Conservation (phyloP, 2,888 invertebrate genomes). For the Chymomyza fuscimana region DNA sequence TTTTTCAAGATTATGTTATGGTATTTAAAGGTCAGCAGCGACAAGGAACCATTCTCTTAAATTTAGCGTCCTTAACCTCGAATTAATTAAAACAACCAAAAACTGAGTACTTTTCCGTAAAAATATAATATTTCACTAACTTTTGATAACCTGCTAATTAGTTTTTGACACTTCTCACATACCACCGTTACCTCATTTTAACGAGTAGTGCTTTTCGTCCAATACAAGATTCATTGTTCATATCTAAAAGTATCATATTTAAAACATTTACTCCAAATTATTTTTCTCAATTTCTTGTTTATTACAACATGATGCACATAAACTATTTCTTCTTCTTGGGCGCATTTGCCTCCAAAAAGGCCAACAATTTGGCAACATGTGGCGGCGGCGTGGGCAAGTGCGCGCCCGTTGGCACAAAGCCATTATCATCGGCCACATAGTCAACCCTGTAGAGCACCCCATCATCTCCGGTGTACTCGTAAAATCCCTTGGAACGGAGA, state of each 20-base stretch:
- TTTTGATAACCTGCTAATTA: too few species aligned
- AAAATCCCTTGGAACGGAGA: slow-evolving; percentile 84
- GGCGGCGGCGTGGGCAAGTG: slow-evolving; percentile 82
- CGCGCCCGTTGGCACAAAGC: slow-evolving; percentile 79
- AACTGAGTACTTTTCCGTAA: too few species aligned
- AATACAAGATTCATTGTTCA: not conserved
- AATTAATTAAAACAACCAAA: too few species aligned
- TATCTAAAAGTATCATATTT: not conserved
- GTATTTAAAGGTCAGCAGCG: too few species aligned
- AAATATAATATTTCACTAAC: too few species aligned
- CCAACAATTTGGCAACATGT: slow-evolving; percentile 83
- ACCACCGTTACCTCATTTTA: too few species aligned
- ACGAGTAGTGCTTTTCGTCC: too few species aligned
- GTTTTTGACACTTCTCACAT: too few species aligned
- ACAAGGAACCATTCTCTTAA: too few species aligned
- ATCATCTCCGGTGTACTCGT: slow-evolving; percentile 85
- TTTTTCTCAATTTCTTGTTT: not conserved
- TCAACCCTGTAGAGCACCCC: slow-evolving; percentile 81
- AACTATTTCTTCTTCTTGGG: slow-evolving; percentile 30
- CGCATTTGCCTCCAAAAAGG: slow-evolving; percentile 81
- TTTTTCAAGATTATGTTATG: too few species aligned
- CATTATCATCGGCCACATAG: slow-evolving; percentile 82
- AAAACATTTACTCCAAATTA: not conserved
- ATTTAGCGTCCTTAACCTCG: too few species aligned
- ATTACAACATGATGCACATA: not conserved